Conservation (phyloP, 1,140 invertebrate genomes). For the Polyergus mexicanus region DNA sequence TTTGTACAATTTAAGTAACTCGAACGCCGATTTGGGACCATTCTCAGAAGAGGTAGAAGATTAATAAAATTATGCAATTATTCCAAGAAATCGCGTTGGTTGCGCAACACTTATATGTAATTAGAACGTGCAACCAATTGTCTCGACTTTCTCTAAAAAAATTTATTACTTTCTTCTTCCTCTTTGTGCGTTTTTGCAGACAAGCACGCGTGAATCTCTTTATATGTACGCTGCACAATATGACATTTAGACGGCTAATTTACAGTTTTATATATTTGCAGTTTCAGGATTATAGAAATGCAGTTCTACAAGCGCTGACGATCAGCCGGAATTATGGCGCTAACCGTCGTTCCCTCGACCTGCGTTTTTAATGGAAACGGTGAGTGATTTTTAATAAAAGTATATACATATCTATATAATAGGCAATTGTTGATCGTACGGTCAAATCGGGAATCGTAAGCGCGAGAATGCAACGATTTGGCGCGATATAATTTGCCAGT, state of each 20-base stretch:
- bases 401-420: neutral
- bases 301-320: slow-evolving; percentile 24
- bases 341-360: slow-evolving; percentile 78
- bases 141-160: slow-evolving; percentile 36
- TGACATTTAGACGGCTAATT: slow-evolving; percentile 23
- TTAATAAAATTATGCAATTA: slow-evolving; percentile 69
- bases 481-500: neutral
- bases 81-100: slow-evolving; percentile 52
- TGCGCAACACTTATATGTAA: slow-evolving; percentile 34
- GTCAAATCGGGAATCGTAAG: neutral
- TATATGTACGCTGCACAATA: too few relatives aligned
- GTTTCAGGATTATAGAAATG: slow-evolving; percentile 67
- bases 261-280: neutral
- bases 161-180: neutral
- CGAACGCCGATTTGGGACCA: neutral
- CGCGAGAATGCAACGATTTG: neutral
- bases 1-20: slow-evolving; percentile 24
- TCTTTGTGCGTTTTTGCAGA: neutral
- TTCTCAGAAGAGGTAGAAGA: neutral
- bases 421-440: neutral
- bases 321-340: slow-evolving; percentile 73
- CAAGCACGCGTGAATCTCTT: neutral
- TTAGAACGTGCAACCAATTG: slow-evolving; percentile 11
- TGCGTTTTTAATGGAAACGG: slow-evolving; percentile 82
- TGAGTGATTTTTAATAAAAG: slow-evolving; percentile 67